Conservation (phyloP, 1,140 invertebrate species). For the Formica exsecta region DNA sequence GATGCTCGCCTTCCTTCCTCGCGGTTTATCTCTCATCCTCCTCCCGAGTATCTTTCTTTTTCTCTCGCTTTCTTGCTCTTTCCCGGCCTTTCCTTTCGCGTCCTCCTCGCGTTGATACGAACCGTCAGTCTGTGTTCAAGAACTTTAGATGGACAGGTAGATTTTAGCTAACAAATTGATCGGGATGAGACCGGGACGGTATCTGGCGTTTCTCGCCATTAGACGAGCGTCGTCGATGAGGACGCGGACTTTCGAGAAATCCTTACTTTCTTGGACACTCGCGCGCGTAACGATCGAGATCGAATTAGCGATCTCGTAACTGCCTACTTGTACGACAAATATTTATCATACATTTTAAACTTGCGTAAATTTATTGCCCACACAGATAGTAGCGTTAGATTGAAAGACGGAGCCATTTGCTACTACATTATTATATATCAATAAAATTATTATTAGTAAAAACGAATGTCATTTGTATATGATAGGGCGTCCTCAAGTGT, state of each 20-base stretch:
- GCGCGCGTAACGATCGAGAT: constrained; percentile 24
- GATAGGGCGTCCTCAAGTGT: not conserved
- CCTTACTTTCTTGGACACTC: constrained; percentile 30
- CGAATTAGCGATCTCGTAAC: constrained; percentile 28
- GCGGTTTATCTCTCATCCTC: not conserved
- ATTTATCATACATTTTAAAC: not conserved
- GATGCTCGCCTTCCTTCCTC: constrained; percentile 23
- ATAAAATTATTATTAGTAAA: constrained; percentile 5
- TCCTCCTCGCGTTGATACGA: constrained; percentile 23
- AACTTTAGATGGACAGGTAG: constrained; percentile 60
- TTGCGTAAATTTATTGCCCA: constrained; percentile 3
- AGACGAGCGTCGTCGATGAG: constrained; percentile 23
- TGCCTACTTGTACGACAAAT: not conserved
- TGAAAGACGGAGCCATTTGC: not conserved
- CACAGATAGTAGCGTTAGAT: not conserved
- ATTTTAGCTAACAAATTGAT: constrained; percentile 72
- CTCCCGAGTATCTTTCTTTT: not conserved
- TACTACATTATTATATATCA: not conserved
- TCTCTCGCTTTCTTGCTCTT: not conserved
- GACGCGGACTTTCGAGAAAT: constrained; percentile 15
- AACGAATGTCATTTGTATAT: not conserved
- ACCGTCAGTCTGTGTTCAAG: constrained; percentile 23
- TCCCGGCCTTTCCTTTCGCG: not conserved
- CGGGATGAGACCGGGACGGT: constrained; percentile 49
- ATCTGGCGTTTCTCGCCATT: constrained; percentile 20